Conservation (phyloP, 2,113 vertebrate species). For the Genyomyrus donnyi region DNA sequence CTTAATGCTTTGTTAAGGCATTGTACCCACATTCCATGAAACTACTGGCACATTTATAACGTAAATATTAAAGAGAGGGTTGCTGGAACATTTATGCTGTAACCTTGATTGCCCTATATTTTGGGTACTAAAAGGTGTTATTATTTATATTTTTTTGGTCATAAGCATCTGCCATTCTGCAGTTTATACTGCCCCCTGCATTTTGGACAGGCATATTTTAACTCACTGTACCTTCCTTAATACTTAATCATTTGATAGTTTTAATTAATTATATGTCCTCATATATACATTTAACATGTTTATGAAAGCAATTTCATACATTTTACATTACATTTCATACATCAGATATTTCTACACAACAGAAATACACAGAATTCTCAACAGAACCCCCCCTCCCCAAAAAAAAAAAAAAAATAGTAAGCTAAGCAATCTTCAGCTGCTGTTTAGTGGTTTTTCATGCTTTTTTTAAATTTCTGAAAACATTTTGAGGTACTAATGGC, state of each 20-base stretch:
- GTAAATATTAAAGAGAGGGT: neutral
- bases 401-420: neutral
- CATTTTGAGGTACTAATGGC: neutral
- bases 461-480: neutral
- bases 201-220: conserved; percentile 21
- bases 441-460: neutral
- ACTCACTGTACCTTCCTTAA: neutral
- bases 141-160: neutral
- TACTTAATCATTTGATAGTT: neutral
- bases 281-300: neutral
- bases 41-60: neutral
- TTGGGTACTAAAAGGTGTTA: neutral
- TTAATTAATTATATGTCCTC: neutral
- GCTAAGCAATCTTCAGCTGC: neutral
- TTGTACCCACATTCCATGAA: neutral
- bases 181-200: conserved; percentile 54
- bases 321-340: too few relatives aligned
- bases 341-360: neutral
- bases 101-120: neutral
- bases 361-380: neutral
- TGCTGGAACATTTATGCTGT: neutral
- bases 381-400: neutral
- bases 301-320: neutral
- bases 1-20: neutral
- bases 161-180: neutral